phyloP scores from a whole-genome alignment of 37 sponge, comb jelly and placozoan genomes.

The Halichondria panicea region DNA sequence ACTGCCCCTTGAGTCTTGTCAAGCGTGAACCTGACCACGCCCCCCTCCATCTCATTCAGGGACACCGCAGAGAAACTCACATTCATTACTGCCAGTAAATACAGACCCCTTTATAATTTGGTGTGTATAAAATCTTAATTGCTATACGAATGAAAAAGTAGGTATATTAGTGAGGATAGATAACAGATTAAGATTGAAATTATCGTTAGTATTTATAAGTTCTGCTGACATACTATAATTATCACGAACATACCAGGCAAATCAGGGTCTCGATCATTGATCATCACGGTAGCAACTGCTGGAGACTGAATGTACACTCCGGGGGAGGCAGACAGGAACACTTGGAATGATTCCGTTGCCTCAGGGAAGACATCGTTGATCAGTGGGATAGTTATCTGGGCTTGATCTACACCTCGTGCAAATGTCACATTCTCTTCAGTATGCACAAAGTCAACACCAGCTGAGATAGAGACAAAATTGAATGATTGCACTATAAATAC shows the following conservation, averaged over 20 bases:
- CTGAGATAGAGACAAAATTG: not conserved
- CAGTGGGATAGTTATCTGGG: not conserved
- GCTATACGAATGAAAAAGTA: too few species aligned
- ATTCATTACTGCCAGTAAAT: slow-evolving; percentile 26
- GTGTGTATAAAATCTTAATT: not conserved
- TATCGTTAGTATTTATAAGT: not conserved
- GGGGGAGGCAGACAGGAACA: slow-evolving; percentile 27
- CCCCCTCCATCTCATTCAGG: slow-evolving; percentile 22
- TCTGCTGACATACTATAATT: not conserved
- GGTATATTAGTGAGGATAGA: too few species aligned
- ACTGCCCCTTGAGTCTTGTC: slow-evolving; percentile 31
- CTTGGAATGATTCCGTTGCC: slow-evolving; percentile 20
- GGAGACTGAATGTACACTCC: slow-evolving; percentile 17
- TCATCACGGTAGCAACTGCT: slow-evolving; percentile 1
- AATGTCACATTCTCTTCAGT: not conserved
- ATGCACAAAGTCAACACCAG: slow-evolving; percentile 16
- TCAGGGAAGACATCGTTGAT: slow-evolving; percentile 40
- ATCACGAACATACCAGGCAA: slow-evolving; percentile 22
- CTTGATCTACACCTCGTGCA: not conserved
- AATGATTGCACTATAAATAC: not conserved
- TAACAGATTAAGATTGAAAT: too few species aligned
- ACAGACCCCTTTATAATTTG: not conserved
- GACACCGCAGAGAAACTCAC: slow-evolving; percentile 12
- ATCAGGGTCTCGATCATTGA: slow-evolving; percentile 24
- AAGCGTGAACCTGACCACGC: slow-evolving; percentile 19